Percentiles rank a stretch among this genome's conserved stretches.
phyloP scores from a whole-genome alignment of 2,797 vertebrate species.

The Scolopax bukidnonensis region DNA sequence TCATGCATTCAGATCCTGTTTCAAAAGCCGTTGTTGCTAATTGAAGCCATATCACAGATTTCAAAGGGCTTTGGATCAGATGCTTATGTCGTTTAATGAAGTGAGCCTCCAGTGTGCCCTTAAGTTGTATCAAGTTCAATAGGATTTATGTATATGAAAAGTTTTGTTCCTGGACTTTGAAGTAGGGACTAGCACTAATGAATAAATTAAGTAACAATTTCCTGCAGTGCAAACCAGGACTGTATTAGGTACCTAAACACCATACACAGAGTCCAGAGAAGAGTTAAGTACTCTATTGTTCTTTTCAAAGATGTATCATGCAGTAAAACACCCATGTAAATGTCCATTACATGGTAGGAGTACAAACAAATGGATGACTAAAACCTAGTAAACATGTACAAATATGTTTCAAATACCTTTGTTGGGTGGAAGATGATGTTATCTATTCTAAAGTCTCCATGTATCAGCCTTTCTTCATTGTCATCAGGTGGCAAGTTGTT shows the following conservation, averaged over 20 bases:
- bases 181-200: background rate
- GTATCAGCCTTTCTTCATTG: slow-evolving; percentile 85
- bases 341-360: background rate
- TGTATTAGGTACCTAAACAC: background rate
- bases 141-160: background rate
- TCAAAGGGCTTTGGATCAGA: background rate
- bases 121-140: background rate
- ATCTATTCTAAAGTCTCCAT: slow-evolving; percentile 91
- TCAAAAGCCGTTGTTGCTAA: background rate
- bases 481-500: slow-evolving; percentile 86
- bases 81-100: background rate
- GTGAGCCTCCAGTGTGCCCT: background rate
- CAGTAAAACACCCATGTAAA: accelerated
- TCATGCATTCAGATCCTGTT: background rate
- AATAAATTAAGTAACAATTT: background rate
- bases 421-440: slow-evolving; percentile 93
- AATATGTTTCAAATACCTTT: slow-evolving; percentile 78
- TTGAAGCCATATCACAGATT: background rate
- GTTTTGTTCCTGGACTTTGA: background rate
- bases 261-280: background rate
- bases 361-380: background rate
- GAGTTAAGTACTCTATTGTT: background rate
- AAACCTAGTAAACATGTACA: background rate
- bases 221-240: background rate
- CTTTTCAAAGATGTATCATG: background rate